Conservation (phyloP, 2,797 vertebrate genomes). For the Distichodus sexfasciatus region DNA sequence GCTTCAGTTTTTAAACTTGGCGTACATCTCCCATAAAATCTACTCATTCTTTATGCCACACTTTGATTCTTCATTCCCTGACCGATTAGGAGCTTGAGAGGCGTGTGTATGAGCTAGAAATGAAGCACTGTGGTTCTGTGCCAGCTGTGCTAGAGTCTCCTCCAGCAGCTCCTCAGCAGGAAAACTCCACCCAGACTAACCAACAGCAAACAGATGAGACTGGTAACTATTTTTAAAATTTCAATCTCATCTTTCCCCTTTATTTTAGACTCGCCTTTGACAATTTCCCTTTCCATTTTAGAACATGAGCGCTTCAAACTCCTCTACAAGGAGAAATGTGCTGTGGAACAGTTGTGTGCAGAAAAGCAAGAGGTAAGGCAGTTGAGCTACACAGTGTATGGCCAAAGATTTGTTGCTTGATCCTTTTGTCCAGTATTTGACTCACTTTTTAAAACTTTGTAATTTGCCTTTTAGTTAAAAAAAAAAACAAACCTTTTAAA, state of each 20-base stretch:
- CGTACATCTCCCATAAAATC: neutral
- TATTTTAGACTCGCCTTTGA: neutral
- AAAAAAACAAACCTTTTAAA: too few species aligned
- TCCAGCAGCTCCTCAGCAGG: constrained; percentile 1
- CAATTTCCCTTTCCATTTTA: constrained; percentile 18
- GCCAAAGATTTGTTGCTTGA: too few species aligned
- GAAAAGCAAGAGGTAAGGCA: constrained; percentile 71
- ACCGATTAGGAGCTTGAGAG: constrained; percentile 59
- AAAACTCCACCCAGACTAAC: constrained; percentile 55
- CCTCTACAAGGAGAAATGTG: constrained; percentile 69
- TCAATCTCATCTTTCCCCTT: neutral
- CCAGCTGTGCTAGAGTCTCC: neutral
- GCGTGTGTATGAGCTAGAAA: constrained; percentile 63
- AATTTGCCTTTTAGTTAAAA: too few species aligned
- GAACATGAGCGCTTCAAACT: constrained; percentile 47
- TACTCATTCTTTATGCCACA: too few species aligned
- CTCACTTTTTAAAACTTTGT: too few species aligned
- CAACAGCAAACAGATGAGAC: constrained; percentile 17
- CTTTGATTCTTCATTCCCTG: neutral
- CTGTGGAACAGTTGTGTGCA: constrained; percentile 67
- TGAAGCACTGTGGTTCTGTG: neutral
- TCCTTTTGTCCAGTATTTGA: too few species aligned
- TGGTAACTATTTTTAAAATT: constrained; percentile 42
- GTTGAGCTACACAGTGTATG: neutral
- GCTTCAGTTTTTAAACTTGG: too few species aligned